Evolutionary conservation across 1,140 invertebrate genomes (phyloP), one percentile per base, ranked within the genome.

Genomic region (Camponotus pennsylvanicus): DNA sequence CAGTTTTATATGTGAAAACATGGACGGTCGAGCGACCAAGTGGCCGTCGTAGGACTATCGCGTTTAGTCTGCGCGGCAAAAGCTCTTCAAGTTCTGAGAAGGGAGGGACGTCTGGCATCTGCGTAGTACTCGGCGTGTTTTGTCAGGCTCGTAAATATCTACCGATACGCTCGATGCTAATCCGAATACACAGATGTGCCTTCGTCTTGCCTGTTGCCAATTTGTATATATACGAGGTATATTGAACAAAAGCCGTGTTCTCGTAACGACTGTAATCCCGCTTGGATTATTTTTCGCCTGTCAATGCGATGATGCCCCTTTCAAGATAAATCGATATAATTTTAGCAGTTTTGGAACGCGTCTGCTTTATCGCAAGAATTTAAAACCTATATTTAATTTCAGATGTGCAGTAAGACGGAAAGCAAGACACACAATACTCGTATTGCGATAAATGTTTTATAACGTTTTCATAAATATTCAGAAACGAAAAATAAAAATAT

Each of bases 181-280:
- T 94, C 93, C 93, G 88, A 92, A 92, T 93, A 93, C 91, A 92
- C 91, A 92, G 92, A 93, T 93, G 91, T 85, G 90, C 87, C 89
- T 88, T 87, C 83, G 80, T 73, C 85, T 79, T 86, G 69, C 86
- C 80, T 66, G 45, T 83, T 63, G 64, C 27, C 88, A 88, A 91
- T 93, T 90, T 90, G 92, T 92, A 91, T 66, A 91, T 66, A 42
- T 45, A 77, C 90, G 90, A 92, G 90, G 84, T 88, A 91, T 91
- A 92, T 93, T 91, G 92, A 86, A 84, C 77, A 75, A 86, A 86
- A 87, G 49, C 57, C 40, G 40, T 67, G 69, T 80, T 77, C 69
- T 69, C 73, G 37, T 59, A 88, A 61, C 75, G 37, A 27, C 7
- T 34, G 61, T 76, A 79, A 34, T n/a, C 15, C 34, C 34, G 42